phyloP scores from a whole-genome alignment of 2,888 invertebrate species.

The Caradrina kadenii region DNA sequence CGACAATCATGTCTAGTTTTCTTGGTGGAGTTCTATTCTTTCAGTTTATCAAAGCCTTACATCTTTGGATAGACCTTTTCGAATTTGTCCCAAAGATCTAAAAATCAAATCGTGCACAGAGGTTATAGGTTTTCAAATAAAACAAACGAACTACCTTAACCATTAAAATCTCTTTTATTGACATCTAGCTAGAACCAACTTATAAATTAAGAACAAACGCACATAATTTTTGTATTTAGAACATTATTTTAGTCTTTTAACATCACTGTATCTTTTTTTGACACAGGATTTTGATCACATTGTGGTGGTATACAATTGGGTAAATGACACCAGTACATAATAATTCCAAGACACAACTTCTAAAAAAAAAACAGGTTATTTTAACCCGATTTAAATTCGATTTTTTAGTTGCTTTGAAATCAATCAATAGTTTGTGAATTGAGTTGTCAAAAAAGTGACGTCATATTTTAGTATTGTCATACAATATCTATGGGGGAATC shows the following conservation, averaged over 20 bases:
- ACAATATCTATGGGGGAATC: no score
- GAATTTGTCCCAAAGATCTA: neutral
- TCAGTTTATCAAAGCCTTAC: neutral
- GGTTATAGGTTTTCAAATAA: constrained; percentile 3
- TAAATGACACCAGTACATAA: no score
- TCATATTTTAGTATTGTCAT: no score
- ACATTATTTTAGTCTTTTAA: constrained; percentile 42
- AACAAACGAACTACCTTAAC: constrained; percentile 30
- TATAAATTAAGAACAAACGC: constrained; percentile 36
- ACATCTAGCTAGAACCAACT: constrained; percentile 50
- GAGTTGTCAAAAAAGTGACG: no score
- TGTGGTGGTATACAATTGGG: neutral
- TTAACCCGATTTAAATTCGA: no score
- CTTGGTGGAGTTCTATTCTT: no score
- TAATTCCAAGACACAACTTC: no score
- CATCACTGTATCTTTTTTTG: constrained; percentile 49
- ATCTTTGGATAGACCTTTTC: neutral
- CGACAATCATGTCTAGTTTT: neutral
- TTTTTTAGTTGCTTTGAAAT: no score
- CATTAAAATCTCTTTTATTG: constrained; percentile 55
- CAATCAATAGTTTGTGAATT: no score
- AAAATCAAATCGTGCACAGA: neutral
- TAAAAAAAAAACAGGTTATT: no score
- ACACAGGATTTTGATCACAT: constrained; percentile 18
- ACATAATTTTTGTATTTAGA: constrained; percentile 41